These are phyloP conservation scores for Trichoplusia ni DNA, from an alignment of 1,140 invertebrate genomes.

Conservation along the genomic window DNA sequence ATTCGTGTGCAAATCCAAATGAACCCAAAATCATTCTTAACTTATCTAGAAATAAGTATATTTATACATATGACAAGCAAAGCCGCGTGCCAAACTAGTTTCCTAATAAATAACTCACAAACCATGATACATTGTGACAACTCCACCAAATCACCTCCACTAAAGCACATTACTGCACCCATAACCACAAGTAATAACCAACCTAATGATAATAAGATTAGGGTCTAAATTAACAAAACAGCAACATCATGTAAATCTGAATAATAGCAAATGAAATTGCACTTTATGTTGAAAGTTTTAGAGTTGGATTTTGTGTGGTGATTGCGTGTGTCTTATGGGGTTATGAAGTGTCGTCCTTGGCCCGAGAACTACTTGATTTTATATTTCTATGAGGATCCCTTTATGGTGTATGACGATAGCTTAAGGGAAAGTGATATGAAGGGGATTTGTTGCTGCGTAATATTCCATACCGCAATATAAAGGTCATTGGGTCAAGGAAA, in stretches of 20 bases:
- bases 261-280: background rate
- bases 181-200: background rate
- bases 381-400: conserved; percentile 33
- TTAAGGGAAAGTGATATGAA: conserved; percentile 19
- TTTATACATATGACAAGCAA: background rate
- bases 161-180: background rate
- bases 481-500: too few species aligned
- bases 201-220: background rate
- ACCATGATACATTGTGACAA: background rate
- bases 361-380: conserved; percentile 30
- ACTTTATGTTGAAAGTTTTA: background rate
- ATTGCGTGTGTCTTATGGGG: conserved; percentile 8
- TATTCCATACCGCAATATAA: too few species aligned
- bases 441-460: background rate
- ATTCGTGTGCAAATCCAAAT: too few species aligned
- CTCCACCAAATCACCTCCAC: background rate
- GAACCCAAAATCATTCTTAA: too few species aligned
- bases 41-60: too few species aligned
- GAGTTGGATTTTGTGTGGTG: background rate
- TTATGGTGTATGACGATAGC: conserved; percentile 29
- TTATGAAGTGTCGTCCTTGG: conserved; percentile 22
- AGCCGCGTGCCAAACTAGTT: too few species aligned
- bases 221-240: background rate
- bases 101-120: background rate
- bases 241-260: background rate